phyloP scores from a whole-genome alignment of 1,140 invertebrate genomes.

The Drosophila willistoni region DNA sequence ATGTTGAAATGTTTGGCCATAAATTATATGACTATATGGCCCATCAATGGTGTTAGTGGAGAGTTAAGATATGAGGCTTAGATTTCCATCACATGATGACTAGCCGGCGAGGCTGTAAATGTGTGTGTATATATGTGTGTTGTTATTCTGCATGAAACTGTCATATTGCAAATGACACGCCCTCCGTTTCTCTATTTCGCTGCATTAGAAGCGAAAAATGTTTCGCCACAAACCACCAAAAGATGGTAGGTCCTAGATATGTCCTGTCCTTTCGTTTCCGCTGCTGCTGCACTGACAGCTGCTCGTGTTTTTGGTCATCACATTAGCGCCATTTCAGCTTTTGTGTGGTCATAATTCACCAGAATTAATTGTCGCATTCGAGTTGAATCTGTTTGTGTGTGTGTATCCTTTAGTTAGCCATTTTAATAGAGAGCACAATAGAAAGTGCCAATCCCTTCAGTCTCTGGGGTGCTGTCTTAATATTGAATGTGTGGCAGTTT shows the following conservation, averaged over 20 bases:
- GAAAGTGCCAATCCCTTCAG: no score
- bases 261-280: not conserved
- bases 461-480: no score
- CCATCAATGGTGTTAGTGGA: conserved; percentile 29
- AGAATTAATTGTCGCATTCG: conserved; percentile 77
- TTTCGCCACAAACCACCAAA: no score
- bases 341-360: conserved; percentile 76
- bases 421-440: no score
- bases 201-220: no score
- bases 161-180: no score
- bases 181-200: no score
- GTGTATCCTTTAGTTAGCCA: no score
- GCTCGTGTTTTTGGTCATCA: conserved; percentile 58
- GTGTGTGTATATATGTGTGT: no score
- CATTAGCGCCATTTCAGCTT: conserved; percentile 71
- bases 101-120: conserved; percentile 5
- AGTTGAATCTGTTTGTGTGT: no score
- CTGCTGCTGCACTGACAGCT: conserved; percentile 56
- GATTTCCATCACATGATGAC: conserved; percentile 36
- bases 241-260: conserved; percentile 14
- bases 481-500: no score
- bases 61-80: conserved; percentile 41
- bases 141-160: no score
- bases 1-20: conserved; percentile 72
- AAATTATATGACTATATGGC: conserved; percentile 54